A percentile compares a stretch with the other conserved stretches of the same genome.
phyloP scores from a whole-genome alignment of 2,797 vertebrate genomes.

The Anableps anableps region DNA sequence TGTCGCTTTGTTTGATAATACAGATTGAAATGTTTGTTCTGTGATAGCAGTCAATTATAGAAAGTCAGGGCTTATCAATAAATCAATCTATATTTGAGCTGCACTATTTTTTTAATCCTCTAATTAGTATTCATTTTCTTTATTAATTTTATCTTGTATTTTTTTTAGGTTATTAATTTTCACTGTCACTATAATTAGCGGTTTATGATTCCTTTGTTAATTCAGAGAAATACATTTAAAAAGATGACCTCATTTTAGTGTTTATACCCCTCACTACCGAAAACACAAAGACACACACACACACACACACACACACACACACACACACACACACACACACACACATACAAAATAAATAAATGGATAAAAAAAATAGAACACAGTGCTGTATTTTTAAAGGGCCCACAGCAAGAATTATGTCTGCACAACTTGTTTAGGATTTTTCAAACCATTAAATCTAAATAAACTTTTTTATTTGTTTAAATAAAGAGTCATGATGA shows the following conservation, averaged over 20 bases:
- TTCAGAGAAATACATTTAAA: background rate
- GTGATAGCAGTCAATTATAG: slow-evolving; percentile 33
- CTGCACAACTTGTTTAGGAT: no score
- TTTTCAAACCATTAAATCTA: background rate
- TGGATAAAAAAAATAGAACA: background rate
- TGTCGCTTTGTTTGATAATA: slow-evolving; percentile 42
- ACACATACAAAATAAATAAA: background rate
- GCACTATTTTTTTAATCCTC: background rate
- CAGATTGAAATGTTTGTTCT: slow-evolving; percentile 48
- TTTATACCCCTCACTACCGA: background rate
- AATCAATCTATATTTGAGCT: background rate
- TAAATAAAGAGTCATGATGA: background rate
- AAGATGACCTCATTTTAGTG: background rate
- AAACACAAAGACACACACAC: background rate
- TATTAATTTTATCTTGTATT: background rate
- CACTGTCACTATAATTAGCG: background rate
- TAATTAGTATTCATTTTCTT: background rate
- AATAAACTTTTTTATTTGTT: background rate
- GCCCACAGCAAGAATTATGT: background rate
- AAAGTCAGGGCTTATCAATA: background rate
- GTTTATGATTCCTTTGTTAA: background rate
- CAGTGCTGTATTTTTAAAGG: background rate
- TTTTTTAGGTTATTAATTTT: background rate
- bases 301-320: background rate
- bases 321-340: background rate